Conservation (phyloP, 2,797 vertebrate genomes). For the Amblyraja radiata region DNA sequence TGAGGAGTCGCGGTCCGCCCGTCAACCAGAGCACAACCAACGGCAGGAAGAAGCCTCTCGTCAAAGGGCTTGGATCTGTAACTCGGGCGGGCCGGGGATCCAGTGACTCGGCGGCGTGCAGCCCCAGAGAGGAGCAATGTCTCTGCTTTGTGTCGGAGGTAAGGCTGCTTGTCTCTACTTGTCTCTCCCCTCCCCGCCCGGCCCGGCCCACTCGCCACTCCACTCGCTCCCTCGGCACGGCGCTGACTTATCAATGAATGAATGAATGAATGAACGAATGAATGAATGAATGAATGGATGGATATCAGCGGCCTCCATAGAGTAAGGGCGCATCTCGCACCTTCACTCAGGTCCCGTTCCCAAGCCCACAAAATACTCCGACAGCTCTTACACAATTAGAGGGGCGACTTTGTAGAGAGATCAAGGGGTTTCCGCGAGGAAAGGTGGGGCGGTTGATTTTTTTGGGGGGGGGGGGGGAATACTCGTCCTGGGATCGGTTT, state of each 20-base stretch:
- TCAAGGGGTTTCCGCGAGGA: background rate
- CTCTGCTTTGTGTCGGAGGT: slow-evolving; percentile 35
- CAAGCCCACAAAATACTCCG: background rate
- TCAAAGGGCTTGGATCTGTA: no score
- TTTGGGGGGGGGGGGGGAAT: no score
- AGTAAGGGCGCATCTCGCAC: background rate
- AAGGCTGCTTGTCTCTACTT: background rate
- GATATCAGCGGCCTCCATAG: background rate
- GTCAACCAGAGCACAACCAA: background rate
- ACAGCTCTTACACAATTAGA: background rate
- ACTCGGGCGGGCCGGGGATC: background rate
- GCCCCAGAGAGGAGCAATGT: background rate
- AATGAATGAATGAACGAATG: background rate
- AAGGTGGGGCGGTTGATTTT: no score
- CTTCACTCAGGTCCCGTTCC: background rate
- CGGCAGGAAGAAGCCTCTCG: background rate
- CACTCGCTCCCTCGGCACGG: background rate
- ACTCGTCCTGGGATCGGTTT: no score
- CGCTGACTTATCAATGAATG: background rate
- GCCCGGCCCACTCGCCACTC: background rate
- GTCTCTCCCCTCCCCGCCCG: no score
- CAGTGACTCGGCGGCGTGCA: background rate
- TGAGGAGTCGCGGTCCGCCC: background rate
- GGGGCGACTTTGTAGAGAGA: background rate
- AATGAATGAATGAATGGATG: background rate